These are phyloP conservation scores for Drosophila mulleri DNA, from an alignment of 2,888 invertebrate genomes.

Conservation along the genomic window DNA sequence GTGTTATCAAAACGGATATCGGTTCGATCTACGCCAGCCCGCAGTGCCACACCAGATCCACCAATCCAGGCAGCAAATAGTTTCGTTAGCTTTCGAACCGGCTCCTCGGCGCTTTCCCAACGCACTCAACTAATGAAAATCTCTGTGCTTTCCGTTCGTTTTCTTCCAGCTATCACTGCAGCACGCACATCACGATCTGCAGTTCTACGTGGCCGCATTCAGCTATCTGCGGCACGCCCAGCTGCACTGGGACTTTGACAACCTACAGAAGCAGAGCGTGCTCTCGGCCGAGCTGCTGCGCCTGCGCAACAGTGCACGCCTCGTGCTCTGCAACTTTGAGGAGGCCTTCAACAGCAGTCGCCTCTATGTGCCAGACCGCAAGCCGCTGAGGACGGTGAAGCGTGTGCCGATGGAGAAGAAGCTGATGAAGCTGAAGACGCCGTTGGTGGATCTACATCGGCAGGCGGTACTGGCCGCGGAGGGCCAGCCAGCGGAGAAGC, in stretches of 20 bases:
- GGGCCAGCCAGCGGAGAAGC: slow-evolving; percentile 1
- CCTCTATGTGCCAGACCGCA: slow-evolving; percentile 10
- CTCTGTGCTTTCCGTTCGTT: not conserved
- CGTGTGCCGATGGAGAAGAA: slow-evolving; percentile 65
- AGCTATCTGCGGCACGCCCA: slow-evolving; percentile 74
- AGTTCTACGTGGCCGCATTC: slow-evolving; percentile 80
- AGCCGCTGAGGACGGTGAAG: slow-evolving; percentile 42
- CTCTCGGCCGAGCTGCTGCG: slow-evolving; percentile 60
- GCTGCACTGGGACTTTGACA: slow-evolving; percentile 62
- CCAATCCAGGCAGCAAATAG: no score
- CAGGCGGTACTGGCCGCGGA: slow-evolving; percentile 52
- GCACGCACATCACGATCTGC: slow-evolving; percentile 77
- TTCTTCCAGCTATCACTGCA: slow-evolving; percentile 71
- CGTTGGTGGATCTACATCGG: slow-evolving; percentile 44
- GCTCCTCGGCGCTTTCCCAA: not conserved
- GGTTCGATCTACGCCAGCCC: slow-evolving; percentile 5
- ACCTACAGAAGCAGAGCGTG: slow-evolving; percentile 50
- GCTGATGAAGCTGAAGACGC: slow-evolving; percentile 63
- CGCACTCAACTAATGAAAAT: slow-evolving; percentile 12
- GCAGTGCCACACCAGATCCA: no score
- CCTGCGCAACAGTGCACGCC: slow-evolving; percentile 62
- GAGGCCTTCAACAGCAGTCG: slow-evolving; percentile 71
- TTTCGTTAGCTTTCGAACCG: slow-evolving; percentile 18
- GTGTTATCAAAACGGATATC: slow-evolving; percentile 27
- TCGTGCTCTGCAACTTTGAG: slow-evolving; percentile 78